phyloP scores from a whole-genome alignment of 2,797 vertebrate species.

The Taeniopygia guttata region DNA sequence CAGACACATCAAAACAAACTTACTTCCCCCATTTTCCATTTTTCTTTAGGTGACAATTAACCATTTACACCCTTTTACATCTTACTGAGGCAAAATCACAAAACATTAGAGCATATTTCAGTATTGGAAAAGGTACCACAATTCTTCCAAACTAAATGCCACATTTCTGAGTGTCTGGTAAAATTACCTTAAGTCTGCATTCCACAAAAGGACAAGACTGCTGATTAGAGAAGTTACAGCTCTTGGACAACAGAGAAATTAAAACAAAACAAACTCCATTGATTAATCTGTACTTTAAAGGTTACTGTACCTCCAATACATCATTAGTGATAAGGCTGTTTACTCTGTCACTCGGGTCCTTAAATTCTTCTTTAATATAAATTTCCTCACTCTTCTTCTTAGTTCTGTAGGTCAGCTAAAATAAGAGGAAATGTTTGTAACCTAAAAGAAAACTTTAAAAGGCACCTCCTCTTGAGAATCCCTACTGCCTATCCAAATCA shows the following conservation, averaged over 20 bases:
- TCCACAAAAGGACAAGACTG: background rate
- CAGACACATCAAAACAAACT: background rate
- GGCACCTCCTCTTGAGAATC: background rate
- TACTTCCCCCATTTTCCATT: background rate
- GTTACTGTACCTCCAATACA: slow-evolving; percentile 82
- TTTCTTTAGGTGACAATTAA: background rate
- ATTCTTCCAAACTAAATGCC: background rate
- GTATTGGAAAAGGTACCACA: background rate
- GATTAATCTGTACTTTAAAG: background rate
- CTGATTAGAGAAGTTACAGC: background rate
- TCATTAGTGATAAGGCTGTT: slow-evolving; percentile 83
- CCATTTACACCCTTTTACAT: background rate
- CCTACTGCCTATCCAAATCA: background rate
- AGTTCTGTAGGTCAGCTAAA: slow-evolving; percentile 81
- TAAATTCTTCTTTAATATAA: slow-evolving; percentile 79
- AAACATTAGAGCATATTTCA: background rate
- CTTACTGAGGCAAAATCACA: background rate
- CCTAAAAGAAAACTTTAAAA: background rate
- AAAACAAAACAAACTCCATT: background rate
- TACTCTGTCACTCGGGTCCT: slow-evolving; percentile 82
- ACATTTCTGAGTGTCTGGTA: background rate
- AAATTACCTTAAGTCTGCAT: background rate
- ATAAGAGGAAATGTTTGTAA: background rate
- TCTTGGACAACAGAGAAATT: background rate
- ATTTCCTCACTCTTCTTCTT: slow-evolving; percentile 71